Conservation (phyloP, 2,888 invertebrate species). For the Nymphalis polychloros region DNA sequence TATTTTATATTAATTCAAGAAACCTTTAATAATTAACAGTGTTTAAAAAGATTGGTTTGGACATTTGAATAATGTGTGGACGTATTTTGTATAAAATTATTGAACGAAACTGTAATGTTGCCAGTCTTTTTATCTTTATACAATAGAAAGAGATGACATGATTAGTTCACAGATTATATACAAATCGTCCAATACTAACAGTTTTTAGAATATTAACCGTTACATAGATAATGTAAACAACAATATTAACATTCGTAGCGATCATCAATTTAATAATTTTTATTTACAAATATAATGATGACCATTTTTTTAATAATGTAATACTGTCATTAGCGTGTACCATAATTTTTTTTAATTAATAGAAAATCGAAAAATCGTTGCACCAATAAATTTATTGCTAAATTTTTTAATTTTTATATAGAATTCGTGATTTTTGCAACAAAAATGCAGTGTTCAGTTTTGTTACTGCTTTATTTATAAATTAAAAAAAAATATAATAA, state of each 20-base stretch:
- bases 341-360: slow-evolving; percentile 7
- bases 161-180: background rate
- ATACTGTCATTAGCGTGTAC: slow-evolving; percentile 10
- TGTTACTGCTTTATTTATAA: too few species aligned
- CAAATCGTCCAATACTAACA: slow-evolving; percentile 4
- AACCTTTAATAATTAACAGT: too few species aligned
- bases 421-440: too few species aligned
- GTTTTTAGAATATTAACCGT: slow-evolving; percentile 9
- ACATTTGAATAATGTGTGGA: too few species aligned
- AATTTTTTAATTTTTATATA: background rate
- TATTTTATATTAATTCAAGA: too few species aligned
- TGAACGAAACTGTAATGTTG: too few species aligned
- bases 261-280: background rate
- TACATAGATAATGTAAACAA: background rate
- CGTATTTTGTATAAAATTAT: too few species aligned
- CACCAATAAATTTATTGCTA: background rate
- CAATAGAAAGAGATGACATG: too few species aligned
- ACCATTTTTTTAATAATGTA: background rate
- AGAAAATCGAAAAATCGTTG: slow-evolving; percentile 15
- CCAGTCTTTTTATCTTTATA: too few species aligned
- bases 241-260: background rate
- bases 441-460: too few species aligned
- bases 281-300: background rate
- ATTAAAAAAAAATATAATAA: too few species aligned
- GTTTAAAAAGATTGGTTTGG: too few species aligned